A percentile compares a stretch with the other conserved stretches of the same genome.
Conservation (phyloP, 2,888 invertebrate species). For the Nomada fucata region DNA sequence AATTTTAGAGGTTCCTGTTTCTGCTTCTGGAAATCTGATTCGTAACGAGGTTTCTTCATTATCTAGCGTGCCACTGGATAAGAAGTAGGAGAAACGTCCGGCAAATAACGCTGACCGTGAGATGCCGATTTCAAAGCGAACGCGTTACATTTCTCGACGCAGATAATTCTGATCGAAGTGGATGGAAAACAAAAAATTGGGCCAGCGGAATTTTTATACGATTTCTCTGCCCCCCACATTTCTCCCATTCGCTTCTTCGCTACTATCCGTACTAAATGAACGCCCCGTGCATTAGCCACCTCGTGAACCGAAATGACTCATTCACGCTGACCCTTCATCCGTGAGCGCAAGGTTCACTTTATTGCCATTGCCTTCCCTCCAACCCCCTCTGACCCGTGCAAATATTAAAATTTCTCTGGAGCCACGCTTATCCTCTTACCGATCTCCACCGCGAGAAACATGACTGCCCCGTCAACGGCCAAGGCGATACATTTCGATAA, state of each 20-base stretch:
- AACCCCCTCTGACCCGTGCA: background rate
- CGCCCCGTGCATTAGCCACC: background rate
- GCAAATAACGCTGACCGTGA: background rate
- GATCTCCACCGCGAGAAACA: background rate
- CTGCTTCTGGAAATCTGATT: background rate
- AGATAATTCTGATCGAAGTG: constrained; percentile 5
- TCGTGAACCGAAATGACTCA: background rate
- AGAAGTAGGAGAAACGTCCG: no score
- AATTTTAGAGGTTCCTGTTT: background rate
- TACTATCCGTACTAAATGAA: background rate
- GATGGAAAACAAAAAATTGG: constrained; percentile 16
- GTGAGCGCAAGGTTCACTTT: background rate
- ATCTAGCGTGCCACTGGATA: background rate
- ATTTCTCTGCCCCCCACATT: constrained; percentile 3
- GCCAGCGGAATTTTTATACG: constrained; percentile 13
- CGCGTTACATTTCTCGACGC: constrained; percentile 9
- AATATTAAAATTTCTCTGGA: background rate
- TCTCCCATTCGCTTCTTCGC: background rate
- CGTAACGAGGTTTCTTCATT: background rate
- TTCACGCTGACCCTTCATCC: background rate
- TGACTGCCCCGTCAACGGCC: background rate
- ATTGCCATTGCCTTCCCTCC: background rate
- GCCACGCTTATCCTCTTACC: constrained; percentile 5
- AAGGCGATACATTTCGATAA: background rate
- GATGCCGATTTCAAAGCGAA: background rate